Evolutionary conservation across 1,140 invertebrate genomes (phyloP).

Genomic region (Babylonia areolata): DNA sequence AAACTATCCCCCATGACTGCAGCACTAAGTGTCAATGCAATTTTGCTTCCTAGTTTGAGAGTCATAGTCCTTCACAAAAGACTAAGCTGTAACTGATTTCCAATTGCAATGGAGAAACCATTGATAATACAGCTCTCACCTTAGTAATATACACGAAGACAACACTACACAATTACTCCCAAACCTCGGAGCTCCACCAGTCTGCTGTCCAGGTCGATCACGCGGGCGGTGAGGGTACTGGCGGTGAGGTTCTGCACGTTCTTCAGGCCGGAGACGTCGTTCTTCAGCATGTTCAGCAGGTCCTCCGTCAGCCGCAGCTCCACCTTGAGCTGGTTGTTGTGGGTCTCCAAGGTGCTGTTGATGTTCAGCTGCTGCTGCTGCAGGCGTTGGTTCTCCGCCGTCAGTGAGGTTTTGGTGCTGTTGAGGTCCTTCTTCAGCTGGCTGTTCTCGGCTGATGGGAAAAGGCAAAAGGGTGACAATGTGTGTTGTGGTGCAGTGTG

Average conservation of each 20-base stretch:
- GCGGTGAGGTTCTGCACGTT: neutral
- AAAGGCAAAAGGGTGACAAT: too few relatives aligned
- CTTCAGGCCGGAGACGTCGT: neutral
- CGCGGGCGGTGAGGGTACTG: neutral
- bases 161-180: too few relatives aligned
- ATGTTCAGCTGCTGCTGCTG: neutral
- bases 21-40: too few relatives aligned
- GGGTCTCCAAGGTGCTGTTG: neutral
- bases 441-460: neutral
- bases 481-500: too few relatives aligned
- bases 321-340: neutral
- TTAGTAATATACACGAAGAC: too few relatives aligned
- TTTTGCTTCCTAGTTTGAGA: too few relatives aligned
- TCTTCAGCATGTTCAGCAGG: neutral
- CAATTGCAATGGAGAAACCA: too few relatives aligned
- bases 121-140: too few relatives aligned
- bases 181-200: neutral
- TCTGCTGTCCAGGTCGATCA: neutral
- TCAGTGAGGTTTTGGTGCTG: neutral
- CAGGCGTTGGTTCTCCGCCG: neutral
- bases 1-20: too few relatives aligned
- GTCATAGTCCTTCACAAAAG: too few relatives aligned
- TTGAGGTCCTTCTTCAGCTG: neutral
- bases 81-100: too few relatives aligned
- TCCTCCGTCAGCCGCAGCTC: neutral